Base-by-base conservation (phyloP, 2,797 vertebrate species). In the Saxicola maurus region DNA sequence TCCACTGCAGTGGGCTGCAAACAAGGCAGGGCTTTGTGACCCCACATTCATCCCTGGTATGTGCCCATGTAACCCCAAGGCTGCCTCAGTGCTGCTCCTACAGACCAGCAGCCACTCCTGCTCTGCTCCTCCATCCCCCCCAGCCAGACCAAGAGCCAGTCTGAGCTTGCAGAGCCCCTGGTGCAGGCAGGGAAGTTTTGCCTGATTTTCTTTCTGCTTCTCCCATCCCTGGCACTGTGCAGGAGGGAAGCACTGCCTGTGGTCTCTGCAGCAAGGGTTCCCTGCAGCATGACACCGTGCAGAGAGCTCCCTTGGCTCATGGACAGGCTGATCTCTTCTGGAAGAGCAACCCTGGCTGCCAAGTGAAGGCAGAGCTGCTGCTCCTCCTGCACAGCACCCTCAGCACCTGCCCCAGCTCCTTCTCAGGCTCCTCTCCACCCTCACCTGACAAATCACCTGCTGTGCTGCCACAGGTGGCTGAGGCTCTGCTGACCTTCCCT, bases 261-360 rank as follows among this genome's bases (percentile, higher is more conserved):
- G 78, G 43, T 67, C 68, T 69, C 78, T 48, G 65, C 87, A 81
- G 67, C 42, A 45, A 74, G 71, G 83, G 79, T 69, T 95, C 74
- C 95, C 73, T 60, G 86, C 86, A 92, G 86, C 82, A 43, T 79
- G 95, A 67, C 66, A 81, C 92, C 83, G 71, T 1, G 42, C 78
- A 75, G 68, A 86, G 64, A 69, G 80, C 83, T 93, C 59, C 30
- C 43, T 77, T 82, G 78, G 89, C 86, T 91, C 86, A 2, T 0
- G 14, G 76, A 85, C 71, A 71, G 48, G 0, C 52, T 4, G 31
- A 89, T 94, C 90, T 68, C 82, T 94, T 91, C 87, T 81, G 65
- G 24, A 89, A 88, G 87, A 95, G 92, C 93, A 91, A 93, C 17
- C 72, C 60, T 78, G 69, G 33, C 83, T 90, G 82, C 87, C 66